phyloP scores from a whole-genome alignment of 2,888 invertebrate genomes.

The Tetanocera ferruginea region DNA sequence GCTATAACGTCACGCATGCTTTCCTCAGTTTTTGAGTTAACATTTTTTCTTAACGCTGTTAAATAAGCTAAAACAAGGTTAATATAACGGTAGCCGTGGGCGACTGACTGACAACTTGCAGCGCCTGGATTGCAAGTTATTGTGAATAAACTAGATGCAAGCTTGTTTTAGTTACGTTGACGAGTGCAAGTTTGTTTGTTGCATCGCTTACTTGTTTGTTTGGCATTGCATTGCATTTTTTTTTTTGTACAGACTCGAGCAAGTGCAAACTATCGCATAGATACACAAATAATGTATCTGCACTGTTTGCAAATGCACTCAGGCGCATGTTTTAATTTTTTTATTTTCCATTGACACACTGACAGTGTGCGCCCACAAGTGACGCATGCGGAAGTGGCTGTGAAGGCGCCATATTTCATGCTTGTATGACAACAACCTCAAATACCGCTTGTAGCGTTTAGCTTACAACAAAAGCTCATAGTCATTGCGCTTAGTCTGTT shows the following conservation, averaged over 20 bases:
- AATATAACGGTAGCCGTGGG: conserved; percentile 1
- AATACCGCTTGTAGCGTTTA: too few species aligned
- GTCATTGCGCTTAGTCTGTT: too few species aligned
- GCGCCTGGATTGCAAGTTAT: neutral
- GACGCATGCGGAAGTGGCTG: conserved; percentile 15
- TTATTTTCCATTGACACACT: conserved; percentile 5
- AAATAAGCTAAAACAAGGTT: neutral
- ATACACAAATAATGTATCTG: neutral
- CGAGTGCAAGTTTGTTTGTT: neutral
- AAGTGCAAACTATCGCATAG: neutral
- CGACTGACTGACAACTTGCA: neutral
- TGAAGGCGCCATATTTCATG: neutral
- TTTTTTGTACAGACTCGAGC: neutral
- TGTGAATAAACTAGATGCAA: neutral
- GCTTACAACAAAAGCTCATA: too few species aligned
- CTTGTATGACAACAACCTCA: neutral
- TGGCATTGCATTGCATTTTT: neutral
- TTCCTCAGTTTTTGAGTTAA: neutral
- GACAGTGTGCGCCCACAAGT: neutral
- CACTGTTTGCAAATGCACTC: neutral
- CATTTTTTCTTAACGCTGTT: neutral
- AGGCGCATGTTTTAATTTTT: neutral
- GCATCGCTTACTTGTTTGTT: neutral
- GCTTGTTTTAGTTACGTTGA: neutral
- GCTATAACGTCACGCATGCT: neutral